Evolutionary conservation across 2,888 invertebrate genomes (phyloP).

Genomic region (Dexiosoma caninum): DNA sequence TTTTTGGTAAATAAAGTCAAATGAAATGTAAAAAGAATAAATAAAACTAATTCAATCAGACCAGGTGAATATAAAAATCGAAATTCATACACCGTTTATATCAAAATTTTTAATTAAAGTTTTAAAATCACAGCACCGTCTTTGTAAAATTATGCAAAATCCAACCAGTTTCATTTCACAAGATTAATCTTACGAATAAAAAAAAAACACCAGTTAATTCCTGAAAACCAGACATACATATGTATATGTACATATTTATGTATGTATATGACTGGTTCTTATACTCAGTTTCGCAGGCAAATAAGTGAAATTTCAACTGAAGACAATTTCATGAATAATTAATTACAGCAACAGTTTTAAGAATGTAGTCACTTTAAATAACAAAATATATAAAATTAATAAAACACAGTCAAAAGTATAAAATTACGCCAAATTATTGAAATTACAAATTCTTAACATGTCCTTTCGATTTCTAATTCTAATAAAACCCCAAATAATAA

Average conservation of each 20-base stretch:
- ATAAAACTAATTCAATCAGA: background rate
- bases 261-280: too few relatives aligned
- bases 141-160: conserved; percentile 3
- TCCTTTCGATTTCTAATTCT: conserved; percentile 67
- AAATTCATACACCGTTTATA: background rate
- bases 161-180: background rate
- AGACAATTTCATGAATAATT: conserved; percentile 35
- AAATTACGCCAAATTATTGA: conserved; percentile 8
- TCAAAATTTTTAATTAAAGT: background rate
- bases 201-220: background rate
- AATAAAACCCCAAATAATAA: conserved; percentile 11
- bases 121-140: background rate
- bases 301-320: conserved; percentile 38
- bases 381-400: background rate
- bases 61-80: background rate
- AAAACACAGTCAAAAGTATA: background rate
- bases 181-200: background rate
- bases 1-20: too few relatives aligned
- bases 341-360: background rate
- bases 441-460: conserved; percentile 66
- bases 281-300: background rate
- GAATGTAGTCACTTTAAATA: conserved; percentile 25
- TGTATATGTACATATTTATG: too few relatives aligned
- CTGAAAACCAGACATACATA: background rate
- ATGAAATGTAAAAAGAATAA: too few relatives aligned